Base-by-base conservation (phyloP, 2,113 vertebrate species). In the Pipra filicauda region DNA sequence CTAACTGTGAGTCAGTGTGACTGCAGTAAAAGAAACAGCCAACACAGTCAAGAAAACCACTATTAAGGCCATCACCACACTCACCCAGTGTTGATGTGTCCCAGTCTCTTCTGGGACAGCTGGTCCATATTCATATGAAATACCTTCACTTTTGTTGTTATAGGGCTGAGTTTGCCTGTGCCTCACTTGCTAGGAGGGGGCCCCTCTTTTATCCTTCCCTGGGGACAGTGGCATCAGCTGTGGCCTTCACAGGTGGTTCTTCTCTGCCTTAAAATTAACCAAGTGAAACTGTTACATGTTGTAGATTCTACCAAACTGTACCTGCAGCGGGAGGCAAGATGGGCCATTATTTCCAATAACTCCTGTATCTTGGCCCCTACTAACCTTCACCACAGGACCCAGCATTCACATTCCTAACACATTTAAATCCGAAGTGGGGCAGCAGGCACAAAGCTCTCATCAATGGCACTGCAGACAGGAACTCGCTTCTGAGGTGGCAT, bases 211-310 rank as follows among this genome's bases (percentile, higher is more conserved):
- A 22, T 23, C 35, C 21, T 74, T 54, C 18, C 15, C 1, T 19
- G 14, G 46, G 55, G 21, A 6, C 12, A 3, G 1, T 8, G 30
- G 10, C 52, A 48, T 2, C 37, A 59, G 28, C 67, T 21, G 0
- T 12, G 20, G 8, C 66, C 3, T 2, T 61, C 51, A 57, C 24
- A 4, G 0, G 4, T 12, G 2, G 8, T 11, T 44, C 39, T 39
- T 7, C 46, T 58, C 21, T 64, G 39, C 70, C 49, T 69, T 39
- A 33, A 2, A 21, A 0, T 9, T 35, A 3, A 23, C 2, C 12
- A 23, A 6, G 0, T 41, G 19, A 24, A 43, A 61, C 26, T 0
- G 0, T 11, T 12, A 4, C 9, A 6, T n/a, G 24, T 31, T 1
- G 0, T 21, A 41, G 35, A 22, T 57, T 39, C 44, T 35, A 33